These are phyloP conservation scores for Phalacrocorax carbo DNA, from an alignment of 2,113 vertebrate species.

Conservation along the genomic window DNA sequence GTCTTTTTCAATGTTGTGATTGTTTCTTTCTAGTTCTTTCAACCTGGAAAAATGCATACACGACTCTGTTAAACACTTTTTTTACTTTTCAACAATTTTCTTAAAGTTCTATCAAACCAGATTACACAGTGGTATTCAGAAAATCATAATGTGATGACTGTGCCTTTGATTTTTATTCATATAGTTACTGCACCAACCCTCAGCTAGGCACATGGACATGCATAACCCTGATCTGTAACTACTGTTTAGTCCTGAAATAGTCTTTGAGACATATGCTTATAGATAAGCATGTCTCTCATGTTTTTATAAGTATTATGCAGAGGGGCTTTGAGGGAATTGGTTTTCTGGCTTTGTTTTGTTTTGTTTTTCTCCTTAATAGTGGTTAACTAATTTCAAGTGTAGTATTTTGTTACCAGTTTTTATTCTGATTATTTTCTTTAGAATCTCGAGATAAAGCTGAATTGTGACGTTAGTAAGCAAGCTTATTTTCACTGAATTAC, in stretches of 20 bases:
- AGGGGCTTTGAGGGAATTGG: background rate
- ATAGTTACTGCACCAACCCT: background rate
- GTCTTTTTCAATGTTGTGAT: background rate
- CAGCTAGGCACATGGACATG: background rate
- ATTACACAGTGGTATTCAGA: background rate
- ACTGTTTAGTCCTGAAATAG: background rate
- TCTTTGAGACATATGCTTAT: background rate
- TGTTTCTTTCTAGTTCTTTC: background rate
- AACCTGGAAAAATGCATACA: background rate
- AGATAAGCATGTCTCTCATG: background rate
- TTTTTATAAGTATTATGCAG: background rate
- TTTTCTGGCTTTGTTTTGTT: no score
- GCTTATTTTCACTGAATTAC: background rate
- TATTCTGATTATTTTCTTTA: background rate
- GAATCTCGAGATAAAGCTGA: background rate
- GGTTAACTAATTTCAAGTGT: background rate
- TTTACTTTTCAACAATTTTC: background rate
- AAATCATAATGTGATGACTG: background rate
- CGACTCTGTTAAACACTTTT: background rate
- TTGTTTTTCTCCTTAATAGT: background rate
- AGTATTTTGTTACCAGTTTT: background rate
- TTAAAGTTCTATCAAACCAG: background rate
- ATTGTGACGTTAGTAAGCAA: background rate
- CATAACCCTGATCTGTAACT: background rate
- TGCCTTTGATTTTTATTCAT: background rate